These are phyloP conservation scores for Caenorhabditis doughertyi DNA, from an alignment of 2,888 invertebrate genomes.

Conservation along the genomic window DNA sequence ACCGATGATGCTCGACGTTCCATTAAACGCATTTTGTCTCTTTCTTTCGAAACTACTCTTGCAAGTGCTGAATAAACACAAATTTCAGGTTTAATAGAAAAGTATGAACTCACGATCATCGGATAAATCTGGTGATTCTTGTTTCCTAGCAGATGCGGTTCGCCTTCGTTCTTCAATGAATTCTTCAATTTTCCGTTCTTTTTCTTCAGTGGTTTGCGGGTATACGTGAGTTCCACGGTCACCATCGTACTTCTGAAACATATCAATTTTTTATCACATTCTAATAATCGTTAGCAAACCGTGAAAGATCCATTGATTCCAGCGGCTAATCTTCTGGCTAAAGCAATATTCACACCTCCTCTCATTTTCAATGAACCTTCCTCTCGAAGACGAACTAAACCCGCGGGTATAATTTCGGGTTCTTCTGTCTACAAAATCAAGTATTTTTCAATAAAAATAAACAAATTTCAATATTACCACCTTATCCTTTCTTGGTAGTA, in stretches of 20 bases:
- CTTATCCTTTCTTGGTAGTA: conserved; percentile 38
- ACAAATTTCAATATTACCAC: background rate
- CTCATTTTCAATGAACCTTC: conserved; percentile 61
- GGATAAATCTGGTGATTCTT: conserved; percentile 35
- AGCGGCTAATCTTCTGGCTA: conserved; percentile 56
- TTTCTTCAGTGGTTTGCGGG: conserved; percentile 48
- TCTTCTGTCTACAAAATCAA: conserved; percentile 7
- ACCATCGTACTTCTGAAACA: conserved; percentile 69
- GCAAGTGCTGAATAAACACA: conserved; percentile 65
- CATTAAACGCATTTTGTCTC: conserved; percentile 55
- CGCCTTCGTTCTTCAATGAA: conserved; percentile 44
- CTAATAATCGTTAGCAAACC: conserved; percentile 19
- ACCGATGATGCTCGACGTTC: conserved; percentile 70
- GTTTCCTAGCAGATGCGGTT: conserved; percentile 5
- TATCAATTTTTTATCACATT: background rate
- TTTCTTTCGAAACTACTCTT: conserved; percentile 61
- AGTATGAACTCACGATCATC: conserved; percentile 38
- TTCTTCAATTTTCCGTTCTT: conserved; percentile 46
- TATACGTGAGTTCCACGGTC: conserved; percentile 65
- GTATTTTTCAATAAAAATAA: background rate
- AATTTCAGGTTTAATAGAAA: no score
- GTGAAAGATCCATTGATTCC: conserved; percentile 69
- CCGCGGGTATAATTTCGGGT: conserved; percentile 58
- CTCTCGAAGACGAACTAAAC: conserved; percentile 65
- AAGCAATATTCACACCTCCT: conserved; percentile 64